A percentile compares a stretch with the other conserved stretches of the same genome.
phyloP scores from a whole-genome alignment of 2,113 vertebrate species.

The Dicerorhinus sumatrensis region DNA sequence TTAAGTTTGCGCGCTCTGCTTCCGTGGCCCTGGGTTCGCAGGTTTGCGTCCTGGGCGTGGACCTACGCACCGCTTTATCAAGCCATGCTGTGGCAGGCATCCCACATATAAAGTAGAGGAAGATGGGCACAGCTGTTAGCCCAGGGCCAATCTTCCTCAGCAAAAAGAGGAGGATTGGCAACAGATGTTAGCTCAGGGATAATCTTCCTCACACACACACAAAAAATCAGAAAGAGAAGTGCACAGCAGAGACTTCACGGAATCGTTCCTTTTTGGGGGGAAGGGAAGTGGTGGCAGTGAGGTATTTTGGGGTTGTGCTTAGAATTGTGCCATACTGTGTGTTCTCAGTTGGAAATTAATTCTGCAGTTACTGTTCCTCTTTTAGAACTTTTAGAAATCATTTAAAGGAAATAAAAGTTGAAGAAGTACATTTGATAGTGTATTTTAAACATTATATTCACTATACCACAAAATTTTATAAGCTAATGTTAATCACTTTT shows the following conservation, averaged over 20 bases:
- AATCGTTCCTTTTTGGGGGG: not conserved
- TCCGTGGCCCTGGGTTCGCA: too few species aligned
- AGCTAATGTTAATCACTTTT: not conserved
- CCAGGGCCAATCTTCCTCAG: too few species aligned
- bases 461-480: not conserved
- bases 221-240: not conserved
- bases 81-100: too few species aligned
- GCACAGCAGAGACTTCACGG: rapidly evolving
- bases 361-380: not conserved
- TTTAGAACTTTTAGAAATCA: not conserved
- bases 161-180: too few species aligned
- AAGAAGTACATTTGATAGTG: not conserved
- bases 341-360: not conserved
- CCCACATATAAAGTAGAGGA: too few species aligned
- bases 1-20: too few species aligned
- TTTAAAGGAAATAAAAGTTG: not conserved
- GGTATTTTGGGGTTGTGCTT: not conserved
- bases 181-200: too few species aligned
- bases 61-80: too few species aligned
- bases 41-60: too few species aligned
- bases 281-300: not conserved
- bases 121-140: too few species aligned
- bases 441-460: slow-evolving; percentile 43
- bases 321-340: not conserved
- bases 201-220: too few species aligned